Evolutionary conservation across 2,888 invertebrate species (phyloP).

Genomic region (Ganaspis brasiliensis): DNA sequence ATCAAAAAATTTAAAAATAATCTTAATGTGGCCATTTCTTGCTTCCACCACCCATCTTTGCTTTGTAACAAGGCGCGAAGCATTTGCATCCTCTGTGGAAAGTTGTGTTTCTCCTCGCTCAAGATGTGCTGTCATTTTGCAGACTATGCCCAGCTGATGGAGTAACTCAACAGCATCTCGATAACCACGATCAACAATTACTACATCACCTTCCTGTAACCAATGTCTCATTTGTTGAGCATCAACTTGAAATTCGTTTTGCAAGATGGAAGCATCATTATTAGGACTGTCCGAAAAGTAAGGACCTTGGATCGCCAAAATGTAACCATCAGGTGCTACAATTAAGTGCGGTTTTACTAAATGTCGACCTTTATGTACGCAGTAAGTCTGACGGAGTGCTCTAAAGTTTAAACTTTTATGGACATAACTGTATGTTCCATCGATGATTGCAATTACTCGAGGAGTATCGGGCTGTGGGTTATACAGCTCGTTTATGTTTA

Average conservation of each 20-base stretch:
- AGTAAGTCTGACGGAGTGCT: slow-evolving; percentile 44
- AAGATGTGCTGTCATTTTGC: slow-evolving; percentile 46
- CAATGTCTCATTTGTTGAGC: background rate
- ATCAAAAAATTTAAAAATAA: slow-evolving; percentile 54
- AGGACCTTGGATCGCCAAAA: slow-evolving; percentile 12
- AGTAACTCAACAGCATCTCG: slow-evolving; percentile 43
- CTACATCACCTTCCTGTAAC: slow-evolving; percentile 40
- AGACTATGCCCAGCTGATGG: slow-evolving; percentile 31
- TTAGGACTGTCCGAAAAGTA: slow-evolving; percentile 38
- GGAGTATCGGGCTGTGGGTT: slow-evolving; percentile 41
- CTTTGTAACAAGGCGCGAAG: slow-evolving; percentile 60
- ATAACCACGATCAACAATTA: slow-evolving; percentile 51
- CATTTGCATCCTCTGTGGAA: slow-evolving; percentile 59
- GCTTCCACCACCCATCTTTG: slow-evolving; percentile 58
- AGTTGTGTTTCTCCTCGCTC: slow-evolving; percentile 53
- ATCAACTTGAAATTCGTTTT: slow-evolving; percentile 24
- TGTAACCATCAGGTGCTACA: no score
- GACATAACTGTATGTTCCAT: slow-evolving; percentile 46
- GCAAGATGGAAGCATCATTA: slow-evolving; percentile 44
- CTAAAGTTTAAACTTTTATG: slow-evolving; percentile 45
- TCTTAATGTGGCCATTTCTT: slow-evolving; percentile 60
- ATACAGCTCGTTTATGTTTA: slow-evolving; percentile 42
- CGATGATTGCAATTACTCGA: slow-evolving; percentile 48
- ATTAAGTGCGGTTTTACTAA: slow-evolving; percentile 42
- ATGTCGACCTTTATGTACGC: slow-evolving; percentile 48